Base-by-base conservation (phyloP, 1,140 invertebrate genomes). In the Watersipora subatra region DNA sequence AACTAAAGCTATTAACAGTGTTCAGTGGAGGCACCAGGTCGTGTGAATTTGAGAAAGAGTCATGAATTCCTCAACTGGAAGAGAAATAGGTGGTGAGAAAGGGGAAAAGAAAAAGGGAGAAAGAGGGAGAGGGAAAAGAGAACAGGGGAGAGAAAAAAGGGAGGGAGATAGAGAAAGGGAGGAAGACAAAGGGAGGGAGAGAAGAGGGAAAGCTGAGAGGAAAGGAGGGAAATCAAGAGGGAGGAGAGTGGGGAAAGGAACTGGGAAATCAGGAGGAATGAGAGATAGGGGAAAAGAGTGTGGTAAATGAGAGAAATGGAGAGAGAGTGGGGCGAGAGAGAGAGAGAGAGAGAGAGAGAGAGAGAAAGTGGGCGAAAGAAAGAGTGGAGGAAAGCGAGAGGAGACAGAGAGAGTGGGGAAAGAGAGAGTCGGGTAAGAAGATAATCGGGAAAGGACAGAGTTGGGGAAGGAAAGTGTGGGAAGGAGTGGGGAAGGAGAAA, bases 381-480 rank as follows among this genome's bases (percentile, higher is more conserved):
- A 29, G 30, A n/a, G n/a, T 34, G 28, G 29, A 29, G 1, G 27
- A 22, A 34, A 30, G 28, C 3, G 28, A 0, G 27, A 0, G 24
- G 57, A 29, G 28, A 58, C 17, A 58, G n/a, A 7, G 3, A 28
- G 15, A 25, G 19, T 25, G 55, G 22, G 55, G 27, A 56, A 17
- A 17, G 17, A 12, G 1, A 26, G 2, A 24, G 1, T 3, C 2
- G 0, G 27, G 34, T 19, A 28, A 22, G 20, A 30, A 58, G 25
- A 28, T 3, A 1, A 15, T 7, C 19, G 27, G 29, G 27, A 19
- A 19, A 15, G 55, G 1, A 20, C n/a, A 28, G 22, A 25, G 34
- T 28, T 61, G 64, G 27, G 57, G 62, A 15, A 65, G 58, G 29
- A 58, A 65, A n/a, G n/a, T n/a, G n/a, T n/a, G n/a, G n/a, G n/a